Evolutionary conservation across 2,888 invertebrate species (phyloP), one percentile per base, ranked within the genome.

Genomic region (Meliscaeva auricollis): DNA sequence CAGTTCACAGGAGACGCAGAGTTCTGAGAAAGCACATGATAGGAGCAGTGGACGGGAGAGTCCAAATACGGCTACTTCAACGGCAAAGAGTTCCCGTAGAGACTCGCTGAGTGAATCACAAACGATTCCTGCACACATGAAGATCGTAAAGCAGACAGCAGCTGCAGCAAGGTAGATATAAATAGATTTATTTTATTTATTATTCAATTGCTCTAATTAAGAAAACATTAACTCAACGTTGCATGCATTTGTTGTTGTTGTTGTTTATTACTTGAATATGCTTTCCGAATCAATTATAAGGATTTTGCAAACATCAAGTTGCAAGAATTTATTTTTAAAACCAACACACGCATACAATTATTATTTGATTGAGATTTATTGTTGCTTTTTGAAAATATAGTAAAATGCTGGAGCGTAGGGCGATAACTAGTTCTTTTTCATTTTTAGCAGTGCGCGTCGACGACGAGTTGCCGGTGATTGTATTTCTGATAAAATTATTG

Each of bases 51-150:
- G 92, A 32, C 93, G 95, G 85, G 95, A 96, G 88, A 95, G 95
- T 68, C 95, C 95, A 0, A 93, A 94, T 50, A 93, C 94, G 1
- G 92, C 93, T 80, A 90, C 93, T 22, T 95, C 95, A 22, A 95
- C 96, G 1, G 95, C 95, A 13, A 94, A 95, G 88, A 95, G 96
- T 76, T 95, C 95, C 2, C 92, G 96, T 84, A 92, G 95, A 52
- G 95, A 95, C 90, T 95, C 95, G 0, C 90, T 95, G 48, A 93
- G 94, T 79, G 95, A 95, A 64, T 85, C 85, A 9, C 85, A 85
- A 35, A 85, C 80, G 72, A 81, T 81, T 56, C 85, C 85, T 50
- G 75, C 81, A 32, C 85, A 85, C 8, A 77, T 76, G 62, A 85
- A 81, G 26, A 81, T 85, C 17, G 73, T 81, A 7, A 85, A 85